Conservation (phyloP, 2,113 vertebrate genomes). For the Crypturellus undulatus region DNA sequence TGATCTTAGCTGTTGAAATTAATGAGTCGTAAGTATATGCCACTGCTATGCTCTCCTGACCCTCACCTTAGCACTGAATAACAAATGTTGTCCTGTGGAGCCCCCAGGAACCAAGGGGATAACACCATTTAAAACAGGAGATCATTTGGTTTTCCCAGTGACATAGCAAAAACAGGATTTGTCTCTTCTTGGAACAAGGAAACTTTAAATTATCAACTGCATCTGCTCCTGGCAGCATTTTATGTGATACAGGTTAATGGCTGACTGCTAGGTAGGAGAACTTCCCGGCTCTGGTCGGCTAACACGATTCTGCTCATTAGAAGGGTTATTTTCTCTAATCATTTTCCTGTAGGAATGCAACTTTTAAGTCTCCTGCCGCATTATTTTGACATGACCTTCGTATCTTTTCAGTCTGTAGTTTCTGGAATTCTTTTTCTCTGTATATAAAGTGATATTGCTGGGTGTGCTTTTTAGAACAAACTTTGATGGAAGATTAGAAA, state of each 20-base stretch:
- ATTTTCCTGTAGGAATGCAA: neutral
- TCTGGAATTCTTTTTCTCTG: neutral
- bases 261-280: neutral
- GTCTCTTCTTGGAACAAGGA: neutral
- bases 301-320: neutral
- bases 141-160: neutral
- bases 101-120: neutral
- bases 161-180: neutral
- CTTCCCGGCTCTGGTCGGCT: neutral
- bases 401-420: neutral
- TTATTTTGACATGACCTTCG: neutral
- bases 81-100: neutral
- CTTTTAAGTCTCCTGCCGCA: neutral
- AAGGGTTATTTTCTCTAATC: neutral
- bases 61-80: neutral
- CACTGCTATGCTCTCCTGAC: neutral
- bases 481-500: neutral
- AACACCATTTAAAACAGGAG: neutral
- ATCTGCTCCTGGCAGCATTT: neutral
- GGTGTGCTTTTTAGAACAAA: constrained; percentile 39
- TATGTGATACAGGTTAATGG: neutral
- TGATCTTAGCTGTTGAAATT: neutral
- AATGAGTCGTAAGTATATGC: neutral
- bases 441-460: neutral
- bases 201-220: neutral